phyloP scores from a whole-genome alignment of 35 echinoderm and acorn worm species.

The Heliocidaris tuberculata region DNA sequence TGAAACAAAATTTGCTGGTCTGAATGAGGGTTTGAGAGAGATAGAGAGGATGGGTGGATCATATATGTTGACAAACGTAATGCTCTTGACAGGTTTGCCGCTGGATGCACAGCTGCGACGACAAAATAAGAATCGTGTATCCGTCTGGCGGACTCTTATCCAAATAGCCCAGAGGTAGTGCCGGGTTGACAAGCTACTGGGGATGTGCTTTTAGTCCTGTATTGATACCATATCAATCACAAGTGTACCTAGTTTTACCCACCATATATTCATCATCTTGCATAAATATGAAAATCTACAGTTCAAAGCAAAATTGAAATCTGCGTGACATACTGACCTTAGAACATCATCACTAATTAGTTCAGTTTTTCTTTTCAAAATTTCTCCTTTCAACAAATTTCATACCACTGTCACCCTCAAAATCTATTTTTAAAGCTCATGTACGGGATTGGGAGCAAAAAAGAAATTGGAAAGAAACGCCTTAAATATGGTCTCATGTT shows the following conservation, averaged over 20 bases:
- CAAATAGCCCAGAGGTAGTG: not conserved
- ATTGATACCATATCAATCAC: not conserved
- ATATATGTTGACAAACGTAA: conserved; percentile 18
- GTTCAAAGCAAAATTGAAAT: not conserved
- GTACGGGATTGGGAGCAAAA: too few species aligned
- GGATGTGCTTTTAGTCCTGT: not conserved
- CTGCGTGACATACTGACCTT: too few species aligned
- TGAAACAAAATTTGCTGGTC: too few species aligned
- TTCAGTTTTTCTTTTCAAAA: too few species aligned
- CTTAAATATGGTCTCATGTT: too few species aligned
- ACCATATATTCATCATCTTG: not conserved
- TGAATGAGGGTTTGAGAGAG: not conserved
- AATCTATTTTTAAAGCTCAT: too few species aligned
- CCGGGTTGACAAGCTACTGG: not conserved
- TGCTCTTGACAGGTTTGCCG: conserved; percentile 7
- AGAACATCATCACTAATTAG: too few species aligned
- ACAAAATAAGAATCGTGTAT: conserved; percentile 12
- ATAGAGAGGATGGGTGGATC: not conserved
- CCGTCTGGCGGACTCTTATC: not conserved
- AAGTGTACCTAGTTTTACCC: not conserved
- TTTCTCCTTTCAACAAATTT: too few species aligned
- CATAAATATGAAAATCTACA: not conserved
- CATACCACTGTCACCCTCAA: too few species aligned
- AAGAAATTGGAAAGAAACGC: too few species aligned
- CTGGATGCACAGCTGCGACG: conserved; percentile 7